Percentiles rank a stretch among this genome's conserved stretches.
These are phyloP conservation scores for Orthosia cruda DNA, from an alignment of 2,888 invertebrate species.

Conservation along the genomic window DNA sequence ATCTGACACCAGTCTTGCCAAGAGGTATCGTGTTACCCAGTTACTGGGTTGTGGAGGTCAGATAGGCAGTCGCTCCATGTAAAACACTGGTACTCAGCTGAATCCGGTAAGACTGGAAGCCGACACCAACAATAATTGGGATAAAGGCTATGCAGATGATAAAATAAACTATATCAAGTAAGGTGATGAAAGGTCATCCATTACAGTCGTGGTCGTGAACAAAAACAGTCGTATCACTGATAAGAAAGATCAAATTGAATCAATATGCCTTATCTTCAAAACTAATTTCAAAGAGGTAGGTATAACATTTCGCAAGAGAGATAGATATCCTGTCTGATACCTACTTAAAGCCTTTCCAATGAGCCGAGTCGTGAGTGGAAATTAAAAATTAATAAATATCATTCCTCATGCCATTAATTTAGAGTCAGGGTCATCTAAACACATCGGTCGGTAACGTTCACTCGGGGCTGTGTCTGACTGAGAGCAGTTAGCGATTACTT, in stretches of 20 bases:
- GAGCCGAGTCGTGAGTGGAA: constrained; percentile 67
- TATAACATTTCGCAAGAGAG: constrained; percentile 46
- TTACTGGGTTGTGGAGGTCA: no score
- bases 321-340: constrained; percentile 52
- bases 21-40: no score
- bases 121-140: no score
- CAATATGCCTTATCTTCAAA: constrained; percentile 19
- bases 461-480: constrained; percentile 18
- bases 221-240: background rate
- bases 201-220: background rate
- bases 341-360: constrained; percentile 61
- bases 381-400: constrained; percentile 75
- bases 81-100: no score
- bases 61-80: no score
- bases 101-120: no score
- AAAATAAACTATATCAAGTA: background rate
- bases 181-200: background rate
- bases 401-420: constrained; percentile 74
- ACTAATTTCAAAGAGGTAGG: constrained; percentile 27
- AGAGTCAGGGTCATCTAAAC: constrained; percentile 61
- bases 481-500: constrained; percentile 38
- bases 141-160: no score
- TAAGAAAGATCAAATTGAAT: constrained; percentile 16
- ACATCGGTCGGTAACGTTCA: constrained; percentile 62
- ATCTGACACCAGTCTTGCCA: no score